Evolutionary conservation across 2,113 vertebrate species (phyloP).

Genomic region (Lucifuga dentata): DNA sequence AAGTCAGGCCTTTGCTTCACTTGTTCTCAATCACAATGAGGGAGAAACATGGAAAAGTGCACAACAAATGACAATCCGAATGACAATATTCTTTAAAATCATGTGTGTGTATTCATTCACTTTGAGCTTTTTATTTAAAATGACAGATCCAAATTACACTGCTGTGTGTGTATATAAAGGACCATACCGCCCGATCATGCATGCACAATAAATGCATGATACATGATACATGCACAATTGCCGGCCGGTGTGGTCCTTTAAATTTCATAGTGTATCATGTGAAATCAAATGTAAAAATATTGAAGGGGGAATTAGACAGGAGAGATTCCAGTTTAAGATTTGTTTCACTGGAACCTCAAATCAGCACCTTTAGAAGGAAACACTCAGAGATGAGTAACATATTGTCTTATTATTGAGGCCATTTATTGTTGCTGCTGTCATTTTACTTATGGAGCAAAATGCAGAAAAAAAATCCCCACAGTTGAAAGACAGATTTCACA

Average conservation of each 20-base stretch:
- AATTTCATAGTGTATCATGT: conserved; percentile 4
- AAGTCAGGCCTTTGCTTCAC: conserved; percentile 5
- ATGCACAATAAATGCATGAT: no score
- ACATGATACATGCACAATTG: no score
- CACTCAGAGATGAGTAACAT: conserved; percentile 9
- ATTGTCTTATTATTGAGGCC: no score
- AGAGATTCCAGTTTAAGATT: no score
- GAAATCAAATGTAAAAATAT: conserved; percentile 5
- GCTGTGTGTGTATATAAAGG: no score
- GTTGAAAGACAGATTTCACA: no score
- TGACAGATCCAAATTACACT: background rate
- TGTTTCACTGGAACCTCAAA: conserved; percentile 35
- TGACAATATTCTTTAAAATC: no score
- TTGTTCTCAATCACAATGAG: conserved; percentile 1
- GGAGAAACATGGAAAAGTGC: no score
- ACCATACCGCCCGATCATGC: no score
- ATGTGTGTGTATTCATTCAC: background rate
- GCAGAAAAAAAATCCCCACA: conserved; percentile 8
- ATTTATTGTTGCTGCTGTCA: conserved; percentile 4
- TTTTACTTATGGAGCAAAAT: conserved; percentile 12
- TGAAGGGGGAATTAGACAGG: no score
- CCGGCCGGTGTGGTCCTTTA: background rate
- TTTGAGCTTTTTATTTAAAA: background rate
- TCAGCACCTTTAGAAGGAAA: conserved; percentile 8
- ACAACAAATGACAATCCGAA: no score